Conservation (phyloP, 2,113 vertebrate genomes). For the Poeciliopsis retropinna region DNA sequence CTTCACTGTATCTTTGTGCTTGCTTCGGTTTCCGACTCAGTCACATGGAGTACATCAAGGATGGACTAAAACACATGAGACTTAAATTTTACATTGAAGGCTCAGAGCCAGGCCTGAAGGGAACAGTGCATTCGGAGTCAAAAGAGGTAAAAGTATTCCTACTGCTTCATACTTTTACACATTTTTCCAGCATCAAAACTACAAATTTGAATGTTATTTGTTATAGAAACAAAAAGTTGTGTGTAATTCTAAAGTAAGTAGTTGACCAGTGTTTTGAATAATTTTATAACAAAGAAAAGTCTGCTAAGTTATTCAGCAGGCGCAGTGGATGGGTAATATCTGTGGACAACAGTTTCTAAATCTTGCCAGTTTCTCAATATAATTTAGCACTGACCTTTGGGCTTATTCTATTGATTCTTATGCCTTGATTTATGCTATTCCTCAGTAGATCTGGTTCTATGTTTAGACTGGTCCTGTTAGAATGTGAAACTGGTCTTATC, state of each 20-base stretch:
- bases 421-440: too few species aligned
- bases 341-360: neutral
- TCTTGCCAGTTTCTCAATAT: neutral
- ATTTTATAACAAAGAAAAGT: too few species aligned
- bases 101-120: constrained; percentile 87
- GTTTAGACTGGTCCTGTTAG: too few species aligned
- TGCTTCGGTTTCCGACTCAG: constrained; percentile 70
- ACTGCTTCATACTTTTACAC: neutral
- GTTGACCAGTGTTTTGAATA: too few species aligned
- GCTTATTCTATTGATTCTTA: neutral
- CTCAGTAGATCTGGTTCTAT: too few species aligned
- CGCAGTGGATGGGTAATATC: neutral
- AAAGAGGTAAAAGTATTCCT: constrained; percentile 83
- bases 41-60: constrained; percentile 87
- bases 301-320: neutral
- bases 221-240: too few species aligned
- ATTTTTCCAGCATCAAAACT: neutral
- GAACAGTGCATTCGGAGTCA: constrained; percentile 90
- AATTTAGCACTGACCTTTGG: neutral
- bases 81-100: constrained; percentile 97
- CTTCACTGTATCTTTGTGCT: neutral
- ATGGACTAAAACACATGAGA: constrained; percentile 87
- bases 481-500: neutral
- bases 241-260: too few species aligned
- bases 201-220: neutral